Conservation (phyloP, 2,113 vertebrate genomes). For the Chaetura pelagica region DNA sequence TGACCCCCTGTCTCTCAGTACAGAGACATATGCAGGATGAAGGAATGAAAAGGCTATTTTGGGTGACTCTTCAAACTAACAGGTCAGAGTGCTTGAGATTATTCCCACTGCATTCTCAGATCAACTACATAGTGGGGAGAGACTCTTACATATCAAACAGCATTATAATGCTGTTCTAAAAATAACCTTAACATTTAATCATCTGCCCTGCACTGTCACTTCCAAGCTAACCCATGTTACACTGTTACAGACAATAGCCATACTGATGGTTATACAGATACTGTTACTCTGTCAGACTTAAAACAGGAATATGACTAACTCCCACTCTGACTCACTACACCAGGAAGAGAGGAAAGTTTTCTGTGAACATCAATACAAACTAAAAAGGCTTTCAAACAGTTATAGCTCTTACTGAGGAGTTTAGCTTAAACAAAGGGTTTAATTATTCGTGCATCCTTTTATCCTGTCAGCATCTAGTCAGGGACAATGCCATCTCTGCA, state of each 20-base stretch:
- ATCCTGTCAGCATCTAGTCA: not conserved
- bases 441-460: conserved; percentile 12
- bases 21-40: not conserved
- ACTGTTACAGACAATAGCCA: not conserved
- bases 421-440: conserved; percentile 13
- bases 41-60: conserved; percentile 18
- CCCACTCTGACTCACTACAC: not conserved
- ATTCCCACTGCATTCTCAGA: not conserved
- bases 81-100: conserved; percentile 20
- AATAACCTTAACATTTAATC: conserved; percentile 24
- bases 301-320: not conserved
- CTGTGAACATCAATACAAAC: not conserved
- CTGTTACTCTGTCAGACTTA: not conserved
- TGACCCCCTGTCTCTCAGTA: not conserved
- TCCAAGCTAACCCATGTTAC: not conserved
- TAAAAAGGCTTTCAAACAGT: not conserved
- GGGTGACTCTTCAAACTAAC: conserved; percentile 12
- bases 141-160: conserved; percentile 11
- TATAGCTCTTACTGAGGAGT: not conserved
- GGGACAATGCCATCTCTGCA: not conserved
- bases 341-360: not conserved
- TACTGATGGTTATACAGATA: not conserved
- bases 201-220: not conserved
- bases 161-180: conserved; percentile 12
- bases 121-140: not conserved